Base-by-base conservation (phyloP, 2,797 vertebrate genomes). In the Gadopsis bispinosus region DNA sequence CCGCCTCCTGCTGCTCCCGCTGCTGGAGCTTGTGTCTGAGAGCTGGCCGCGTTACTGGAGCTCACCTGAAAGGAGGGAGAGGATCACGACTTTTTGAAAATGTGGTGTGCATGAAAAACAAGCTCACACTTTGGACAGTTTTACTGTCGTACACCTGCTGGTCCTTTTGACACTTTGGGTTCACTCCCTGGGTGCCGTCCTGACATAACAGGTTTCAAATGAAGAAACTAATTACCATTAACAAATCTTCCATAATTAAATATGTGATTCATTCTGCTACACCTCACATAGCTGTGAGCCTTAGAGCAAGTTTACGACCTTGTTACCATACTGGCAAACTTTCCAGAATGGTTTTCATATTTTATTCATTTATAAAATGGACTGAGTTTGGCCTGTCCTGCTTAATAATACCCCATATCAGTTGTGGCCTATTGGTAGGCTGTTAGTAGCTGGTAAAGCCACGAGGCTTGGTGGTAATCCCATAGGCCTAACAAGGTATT, bases 1-100 rank as follows among this genome's bases (percentile, higher is more conserved):
- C 89, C 92, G 41, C 87, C 93, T 89, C 62, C 92, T 14, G 67
- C 84, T 84, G 90, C 86, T 63, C 56, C 86, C 10, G 35, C 78
- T 76, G 93, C 86, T 75, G 92, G 75, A 92, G 93, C 91, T 93
- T 94, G 91, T 89, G 95, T 87, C 0, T 93, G 91, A 62, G 90
- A 77, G 61, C 83, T 86, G 59, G 90, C 92, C 81, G 93, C 80
- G 79, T 94, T 96, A 91, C 94, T 95, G 85, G 97, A 90, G 80
- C 94, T 92, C 84, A 95, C 96, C 98, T 99, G 90, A 33, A 31
- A 16, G 12, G 33, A 71, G 37, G 37, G 7, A 22, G 55, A 3
- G 19, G 20, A 37, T 12, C 0, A 3, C 10, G 3, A 56, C 10
- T 4, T 48, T 62, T 29, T 35, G 17, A 29, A 45, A 64, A 19